Percentiles rank a stretch among this genome's conserved stretches.
These are phyloP conservation scores for Metellina segmentata DNA, from an alignment of 2,888 invertebrate genomes.

Conservation along the genomic window DNA sequence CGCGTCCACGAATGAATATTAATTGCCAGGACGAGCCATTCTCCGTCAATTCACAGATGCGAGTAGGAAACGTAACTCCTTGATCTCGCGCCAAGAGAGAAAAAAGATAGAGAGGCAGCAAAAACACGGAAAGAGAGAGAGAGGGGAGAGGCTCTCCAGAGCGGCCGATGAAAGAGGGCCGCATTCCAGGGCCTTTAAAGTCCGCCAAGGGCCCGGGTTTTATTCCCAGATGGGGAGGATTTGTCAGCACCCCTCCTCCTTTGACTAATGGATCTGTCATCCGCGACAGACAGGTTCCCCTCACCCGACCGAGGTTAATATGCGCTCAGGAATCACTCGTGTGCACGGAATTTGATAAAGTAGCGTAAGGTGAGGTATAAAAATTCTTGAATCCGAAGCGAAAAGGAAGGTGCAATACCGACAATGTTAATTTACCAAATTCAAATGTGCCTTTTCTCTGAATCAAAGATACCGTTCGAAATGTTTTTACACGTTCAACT, in stretches of 20 bases:
- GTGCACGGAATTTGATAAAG: too few relatives aligned
- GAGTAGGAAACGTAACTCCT: constrained; percentile 19
- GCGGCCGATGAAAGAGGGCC: constrained; percentile 10
- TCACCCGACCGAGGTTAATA: too few relatives aligned
- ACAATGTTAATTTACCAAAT: too few relatives aligned
- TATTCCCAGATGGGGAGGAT: constrained; percentile 35
- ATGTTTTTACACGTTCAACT: too few relatives aligned
- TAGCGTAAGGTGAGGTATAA: too few relatives aligned
- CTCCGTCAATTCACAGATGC: constrained; percentile 3
- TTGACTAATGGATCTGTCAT: constrained; percentile 34
- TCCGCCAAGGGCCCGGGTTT: constrained; percentile 2
- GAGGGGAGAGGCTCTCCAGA: constrained; percentile 6
- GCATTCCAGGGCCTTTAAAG: constrained; percentile 33
- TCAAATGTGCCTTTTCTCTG: too few relatives aligned
- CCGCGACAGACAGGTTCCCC: constrained; percentile 7
- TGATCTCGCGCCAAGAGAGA: constrained; percentile 6
- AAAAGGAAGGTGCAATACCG: too few relatives aligned
- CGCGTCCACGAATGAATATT: constrained; percentile 4
- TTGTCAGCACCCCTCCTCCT: constrained; percentile 49
- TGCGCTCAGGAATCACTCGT: too few relatives aligned
- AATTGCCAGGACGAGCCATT: constrained; percentile 6
- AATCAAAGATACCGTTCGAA: too few relatives aligned
- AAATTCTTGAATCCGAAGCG: too few relatives aligned
- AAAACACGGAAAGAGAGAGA: not conserved
- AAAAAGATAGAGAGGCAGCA: too few relatives aligned